These are phyloP conservation scores for Pungitius pungitius DNA, from an alignment of 2,113 vertebrate genomes.

Conservation along the genomic window DNA sequence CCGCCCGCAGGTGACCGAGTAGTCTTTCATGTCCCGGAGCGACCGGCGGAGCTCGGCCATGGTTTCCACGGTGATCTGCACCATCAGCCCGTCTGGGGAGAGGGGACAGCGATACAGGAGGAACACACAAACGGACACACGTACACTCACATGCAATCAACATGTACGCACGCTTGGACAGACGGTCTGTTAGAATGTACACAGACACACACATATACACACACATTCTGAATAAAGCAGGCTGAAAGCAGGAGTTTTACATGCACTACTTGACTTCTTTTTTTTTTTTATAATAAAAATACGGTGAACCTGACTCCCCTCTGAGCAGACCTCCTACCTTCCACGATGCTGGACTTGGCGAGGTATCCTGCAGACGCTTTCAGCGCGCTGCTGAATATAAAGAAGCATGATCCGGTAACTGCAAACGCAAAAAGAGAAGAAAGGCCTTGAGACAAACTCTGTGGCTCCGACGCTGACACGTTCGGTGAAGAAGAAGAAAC, in stretches of 20 bases:
- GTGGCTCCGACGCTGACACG: neutral
- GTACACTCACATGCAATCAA: slow-evolving; percentile 30
- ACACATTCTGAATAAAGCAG: slow-evolving; percentile 56
- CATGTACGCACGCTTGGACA: slow-evolving; percentile 55
- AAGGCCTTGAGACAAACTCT: neutral
- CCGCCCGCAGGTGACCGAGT: slow-evolving; percentile 92
- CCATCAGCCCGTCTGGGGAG: slow-evolving; percentile 89
- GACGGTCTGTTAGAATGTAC: slow-evolving; percentile 76
- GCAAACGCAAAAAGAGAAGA: slow-evolving; percentile 37
- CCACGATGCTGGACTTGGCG: slow-evolving; percentile 98
- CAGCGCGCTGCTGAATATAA: slow-evolving; percentile 97
- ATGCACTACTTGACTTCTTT: slow-evolving; percentile 5
- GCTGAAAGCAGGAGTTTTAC: slow-evolving; percentile 20
- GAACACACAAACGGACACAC: slow-evolving; percentile 59
- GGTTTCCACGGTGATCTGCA: slow-evolving; percentile 96
- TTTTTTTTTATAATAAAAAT: neutral
- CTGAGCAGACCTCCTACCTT: slow-evolving; percentile 85
- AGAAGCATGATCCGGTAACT: slow-evolving; percentile 99
- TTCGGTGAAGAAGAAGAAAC: slow-evolving; percentile 52
- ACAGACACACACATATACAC: slow-evolving; percentile 67
- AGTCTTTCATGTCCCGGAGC: slow-evolving; percentile 97
- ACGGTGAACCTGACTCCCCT: slow-evolving; percentile 66
- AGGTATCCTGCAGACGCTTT: slow-evolving; percentile 95
- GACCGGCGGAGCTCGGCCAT: slow-evolving; percentile 93
- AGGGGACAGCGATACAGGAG: slow-evolving; percentile 67